Evolutionary conservation across 2,113 vertebrate genomes (phyloP).

Genomic region (Passer montanus): DNA sequence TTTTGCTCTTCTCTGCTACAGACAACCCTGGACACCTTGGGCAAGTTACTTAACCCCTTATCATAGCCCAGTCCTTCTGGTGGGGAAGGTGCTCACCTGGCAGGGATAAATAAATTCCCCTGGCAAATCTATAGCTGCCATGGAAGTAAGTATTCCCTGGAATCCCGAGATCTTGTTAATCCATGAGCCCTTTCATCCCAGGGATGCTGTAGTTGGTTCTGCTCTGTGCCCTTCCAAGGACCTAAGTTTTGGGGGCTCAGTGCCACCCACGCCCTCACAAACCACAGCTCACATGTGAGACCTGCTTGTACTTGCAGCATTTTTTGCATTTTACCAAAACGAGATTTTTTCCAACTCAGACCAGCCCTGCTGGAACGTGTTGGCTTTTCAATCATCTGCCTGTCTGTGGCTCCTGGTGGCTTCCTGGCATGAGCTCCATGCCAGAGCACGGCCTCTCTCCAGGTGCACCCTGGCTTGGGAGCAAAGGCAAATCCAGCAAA

Average conservation of each 20-base stretch:
- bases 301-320: neutral
- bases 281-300: no score
- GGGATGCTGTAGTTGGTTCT: neutral
- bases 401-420: neutral
- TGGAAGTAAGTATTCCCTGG: neutral
- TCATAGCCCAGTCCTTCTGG: fast-evolving
- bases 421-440: neutral
- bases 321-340: neutral
- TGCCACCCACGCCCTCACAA: neutral
- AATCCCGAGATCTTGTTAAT: neutral
- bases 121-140: neutral
- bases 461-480: fast-evolving
- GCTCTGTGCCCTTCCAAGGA: neutral
- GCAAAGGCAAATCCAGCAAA: neutral
- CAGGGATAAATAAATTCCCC: neutral
- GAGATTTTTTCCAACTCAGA: neutral
- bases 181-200: neutral
- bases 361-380: fast-evolving
- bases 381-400: neutral
- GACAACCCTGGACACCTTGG: fast-evolving
- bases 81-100: neutral
- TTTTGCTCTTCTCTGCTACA: neutral
- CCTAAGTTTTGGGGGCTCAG: neutral
- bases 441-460: neutral
- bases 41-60: neutral